These are phyloP conservation scores for Bimastos eiseni DNA, from an alignment of 2,888 invertebrate genomes.

Conservation along the genomic window DNA sequence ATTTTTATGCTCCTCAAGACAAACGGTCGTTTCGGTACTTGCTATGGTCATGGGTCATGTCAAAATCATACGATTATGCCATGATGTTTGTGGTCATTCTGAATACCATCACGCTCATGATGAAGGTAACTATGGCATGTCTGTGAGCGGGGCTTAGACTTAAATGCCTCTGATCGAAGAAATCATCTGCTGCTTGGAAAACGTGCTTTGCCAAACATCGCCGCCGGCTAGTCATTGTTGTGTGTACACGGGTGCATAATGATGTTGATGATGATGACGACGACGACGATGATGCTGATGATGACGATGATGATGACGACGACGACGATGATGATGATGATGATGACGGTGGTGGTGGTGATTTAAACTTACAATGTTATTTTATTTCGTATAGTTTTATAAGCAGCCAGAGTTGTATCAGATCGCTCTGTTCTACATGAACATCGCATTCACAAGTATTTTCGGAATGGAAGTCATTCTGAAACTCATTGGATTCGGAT, in stretches of 20 bases:
- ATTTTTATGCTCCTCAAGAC: conserved; percentile 32
- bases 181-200: not conserved
- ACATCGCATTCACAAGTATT: conserved; percentile 35
- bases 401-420: conserved; percentile 34
- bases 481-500: conserved; percentile 32
- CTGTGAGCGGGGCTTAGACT: too few relatives aligned
- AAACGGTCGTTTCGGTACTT: not conserved
- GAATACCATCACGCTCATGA: conserved; percentile 37
- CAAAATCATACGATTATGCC: conserved; percentile 32
- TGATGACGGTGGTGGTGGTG: too few relatives aligned
- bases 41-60: conserved; percentile 30
- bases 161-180: not conserved
- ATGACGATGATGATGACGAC: too few relatives aligned
- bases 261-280: too few relatives aligned
- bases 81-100: conserved; percentile 30
- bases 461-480: conserved; percentile 34
- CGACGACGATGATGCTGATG: too few relatives aligned
- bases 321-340: too few relatives aligned
- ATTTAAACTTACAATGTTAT: not conserved
- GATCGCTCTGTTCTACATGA: conserved; percentile 25
- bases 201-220: not conserved
- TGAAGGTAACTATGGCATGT: conserved; percentile 27
- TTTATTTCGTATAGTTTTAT: conserved; percentile 30
- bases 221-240: too few relatives aligned
- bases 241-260: too few relatives aligned